Evolutionary conservation across 2,888 invertebrate species (phyloP).

Genomic region (Cryptophagus acutangulus): DNA sequence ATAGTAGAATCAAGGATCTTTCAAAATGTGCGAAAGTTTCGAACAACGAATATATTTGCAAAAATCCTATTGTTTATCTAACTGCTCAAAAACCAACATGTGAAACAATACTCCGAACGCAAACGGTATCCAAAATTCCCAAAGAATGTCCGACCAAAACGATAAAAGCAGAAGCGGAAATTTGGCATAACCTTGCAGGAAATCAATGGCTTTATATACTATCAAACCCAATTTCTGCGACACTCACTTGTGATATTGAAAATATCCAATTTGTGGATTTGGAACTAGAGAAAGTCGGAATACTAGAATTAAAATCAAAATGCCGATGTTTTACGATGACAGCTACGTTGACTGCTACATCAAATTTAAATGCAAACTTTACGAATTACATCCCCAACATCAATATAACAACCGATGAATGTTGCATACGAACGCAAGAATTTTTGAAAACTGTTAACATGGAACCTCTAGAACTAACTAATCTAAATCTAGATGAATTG

Average conservation of each 20-base stretch:
- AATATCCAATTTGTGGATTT: no score
- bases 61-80: not conserved
- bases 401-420: not conserved
- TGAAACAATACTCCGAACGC: not conserved
- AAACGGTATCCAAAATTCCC: not conserved
- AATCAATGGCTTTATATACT: not conserved
- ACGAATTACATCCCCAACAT: not conserved
- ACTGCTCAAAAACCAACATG: not conserved
- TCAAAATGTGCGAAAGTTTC: not conserved
- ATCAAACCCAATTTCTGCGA: not conserved
- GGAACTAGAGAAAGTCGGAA: not conserved
- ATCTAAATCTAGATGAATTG: not conserved
- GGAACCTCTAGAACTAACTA: not conserved
- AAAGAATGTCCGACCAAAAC: not conserved
- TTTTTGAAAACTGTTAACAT: not conserved
- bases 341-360: not conserved
- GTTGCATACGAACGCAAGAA: not conserved
- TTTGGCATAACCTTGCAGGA: not conserved
- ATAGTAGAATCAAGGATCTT: not conserved
- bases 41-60: not conserved
- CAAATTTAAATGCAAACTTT: not conserved
- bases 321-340: not conserved
- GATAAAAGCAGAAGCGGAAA: not conserved
- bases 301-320: not conserved
- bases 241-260: not conserved